Conservation (phyloP, 1,140 invertebrate genomes). For the Zaprionus ornatus region DNA sequence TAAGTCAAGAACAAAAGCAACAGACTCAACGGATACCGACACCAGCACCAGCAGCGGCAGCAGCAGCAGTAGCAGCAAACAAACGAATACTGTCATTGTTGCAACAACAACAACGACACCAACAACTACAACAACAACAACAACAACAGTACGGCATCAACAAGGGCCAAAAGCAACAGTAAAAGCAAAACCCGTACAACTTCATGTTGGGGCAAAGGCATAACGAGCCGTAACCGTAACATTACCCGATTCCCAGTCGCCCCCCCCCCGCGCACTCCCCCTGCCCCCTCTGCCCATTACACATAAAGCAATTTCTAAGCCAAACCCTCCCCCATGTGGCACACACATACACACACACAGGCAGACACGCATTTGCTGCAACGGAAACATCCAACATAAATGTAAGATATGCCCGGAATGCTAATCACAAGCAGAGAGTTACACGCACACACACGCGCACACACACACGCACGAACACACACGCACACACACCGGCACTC, state of each 20-base stretch:
- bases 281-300: background rate
- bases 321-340: constrained; percentile 27
- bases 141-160: constrained; percentile 3
- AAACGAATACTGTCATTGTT: constrained; percentile 37
- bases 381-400: constrained; percentile 81
- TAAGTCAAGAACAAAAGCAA: constrained; percentile 62
- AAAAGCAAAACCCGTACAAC: constrained; percentile 26
- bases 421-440: constrained; percentile 69
- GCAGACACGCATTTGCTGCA: constrained; percentile 62
- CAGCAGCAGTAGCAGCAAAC: constrained; percentile 4
- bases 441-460: constrained; percentile 17
- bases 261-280: constrained; percentile 9
- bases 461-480: constrained; percentile 24
- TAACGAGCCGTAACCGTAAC: constrained; percentile 81
- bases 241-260: constrained; percentile 65
- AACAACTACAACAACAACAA: constrained; percentile 6
- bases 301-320: background rate
- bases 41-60: constrained; percentile 18
- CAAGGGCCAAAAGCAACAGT: constrained; percentile 7
- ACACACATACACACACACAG: background rate
- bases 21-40: constrained; percentile 46
- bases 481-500: constrained; percentile 12
- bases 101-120: constrained; percentile 1
- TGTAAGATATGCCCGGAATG: constrained; percentile 79
- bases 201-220: constrained; percentile 54